Evolutionary conservation across 2,888 invertebrate genomes (phyloP), one percentile per base, ranked within the genome.

Genomic region (Flabesymbios commensalis): DNA sequence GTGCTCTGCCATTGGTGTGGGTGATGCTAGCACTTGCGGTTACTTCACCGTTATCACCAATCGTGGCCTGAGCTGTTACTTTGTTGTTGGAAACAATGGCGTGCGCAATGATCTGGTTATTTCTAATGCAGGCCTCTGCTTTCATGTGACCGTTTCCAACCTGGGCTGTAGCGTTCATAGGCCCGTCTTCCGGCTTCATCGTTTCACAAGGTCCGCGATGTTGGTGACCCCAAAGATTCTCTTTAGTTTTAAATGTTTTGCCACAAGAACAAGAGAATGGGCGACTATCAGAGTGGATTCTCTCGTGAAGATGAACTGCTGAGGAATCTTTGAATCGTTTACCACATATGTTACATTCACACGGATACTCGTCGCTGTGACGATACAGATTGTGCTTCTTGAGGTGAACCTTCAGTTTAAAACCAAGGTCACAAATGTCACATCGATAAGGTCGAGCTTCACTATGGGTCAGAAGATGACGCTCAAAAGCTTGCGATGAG

Each of bases 311-410:
- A n/a, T 63, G 56, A 24, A 70, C 65, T 4, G 70, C 70, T 26
- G 68, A 69, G 2, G 68, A 66, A 48, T 71, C 71, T 54, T 71
- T 71, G 61, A 71, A 71, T 19, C 54, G 55, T 54, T 71, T 71
- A 29, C 71, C 71, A 42, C 71, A 71, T 29, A 66, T 61, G 52
- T 61, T 53, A 47, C 71, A 71, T 49, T 68, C 61, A 57, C 67
- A 70, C 10, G 65, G 71, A 36, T 71, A 64, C 43, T 70, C 69
- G 60, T 62, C 52, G 45, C 64, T 68, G 64, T 71, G 71, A n/a
- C 64, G 61, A 59, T 71, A 71, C 31, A 71, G 67, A 52, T 70
- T 63, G 61, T 71, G 71, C 53, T 71, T 71, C 63, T 71, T 71
- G 31, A 71, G 62, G 56, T 71, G 71, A 3, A 67, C 71, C 57